phyloP scores from a whole-genome alignment of 2,797 vertebrate species.

The Pitangus sulphuratus region DNA sequence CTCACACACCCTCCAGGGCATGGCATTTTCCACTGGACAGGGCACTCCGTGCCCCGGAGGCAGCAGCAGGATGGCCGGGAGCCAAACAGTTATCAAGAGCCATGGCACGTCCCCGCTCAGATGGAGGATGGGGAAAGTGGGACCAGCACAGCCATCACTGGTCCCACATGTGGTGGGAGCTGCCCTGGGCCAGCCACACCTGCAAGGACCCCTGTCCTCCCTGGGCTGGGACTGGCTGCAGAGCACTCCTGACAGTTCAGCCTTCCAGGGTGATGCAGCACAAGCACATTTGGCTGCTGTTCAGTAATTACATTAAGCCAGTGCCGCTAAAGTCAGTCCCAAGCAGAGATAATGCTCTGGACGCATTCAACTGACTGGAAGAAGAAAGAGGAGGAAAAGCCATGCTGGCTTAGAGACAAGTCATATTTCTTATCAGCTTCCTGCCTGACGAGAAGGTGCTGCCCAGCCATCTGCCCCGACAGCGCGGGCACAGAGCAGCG shows the following conservation, averaged over 20 bases:
- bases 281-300: constrained; percentile 15
- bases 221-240: accelerated
- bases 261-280: not conserved
- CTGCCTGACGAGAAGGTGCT: constrained; percentile 63
- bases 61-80: accelerated
- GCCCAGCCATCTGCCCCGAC: constrained; percentile 53
- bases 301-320: constrained; percentile 68
- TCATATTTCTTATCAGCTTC: constrained; percentile 69
- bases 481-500: constrained; percentile 4
- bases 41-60: accelerated
- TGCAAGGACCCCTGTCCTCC: not conserved
- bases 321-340: constrained; percentile 37
- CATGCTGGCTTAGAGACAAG: constrained; percentile 60
- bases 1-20: not conserved
- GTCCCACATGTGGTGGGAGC: accelerated
- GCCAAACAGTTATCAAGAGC: accelerated
- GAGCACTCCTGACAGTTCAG: not conserved
- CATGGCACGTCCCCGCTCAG: accelerated
- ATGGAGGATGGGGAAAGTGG: not conserved
- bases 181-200: not conserved
- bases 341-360: constrained; percentile 63
- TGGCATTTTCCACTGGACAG: not conserved
- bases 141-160: accelerated
- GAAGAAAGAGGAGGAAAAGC: constrained; percentile 62
- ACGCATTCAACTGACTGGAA: constrained; percentile 39